A percentile compares a stretch with the other conserved stretches of the same genome.
phyloP scores from a whole-genome alignment of 2,888 invertebrate species.

The Orthosia gracilis region DNA sequence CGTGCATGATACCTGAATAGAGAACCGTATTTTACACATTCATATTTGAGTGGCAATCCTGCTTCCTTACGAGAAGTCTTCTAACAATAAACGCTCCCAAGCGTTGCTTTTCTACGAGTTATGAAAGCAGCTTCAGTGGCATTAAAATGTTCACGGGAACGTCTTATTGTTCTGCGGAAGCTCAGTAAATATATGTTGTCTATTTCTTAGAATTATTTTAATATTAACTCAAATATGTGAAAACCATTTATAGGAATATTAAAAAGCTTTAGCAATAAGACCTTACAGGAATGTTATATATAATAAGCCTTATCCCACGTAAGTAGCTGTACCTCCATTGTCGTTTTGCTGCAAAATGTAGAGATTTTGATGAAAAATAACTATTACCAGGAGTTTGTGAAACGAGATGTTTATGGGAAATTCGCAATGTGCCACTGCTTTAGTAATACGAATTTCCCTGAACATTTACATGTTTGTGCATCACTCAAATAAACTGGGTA shows the following conservation, averaged over 20 bases:
- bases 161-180: too few relatives aligned
- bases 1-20: background rate
- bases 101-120: background rate
- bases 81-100: background rate
- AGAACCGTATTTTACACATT: background rate
- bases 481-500: background rate
- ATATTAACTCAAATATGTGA: background rate
- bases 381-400: background rate
- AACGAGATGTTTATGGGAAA: background rate
- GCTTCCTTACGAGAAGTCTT: background rate
- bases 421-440: background rate
- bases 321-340: background rate
- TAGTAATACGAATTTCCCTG: too few relatives aligned
- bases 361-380: background rate
- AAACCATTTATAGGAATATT: background rate
- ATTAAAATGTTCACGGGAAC: background rate
- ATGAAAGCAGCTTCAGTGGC: background rate
- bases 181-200: too few relatives aligned
- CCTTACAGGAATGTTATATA: background rate
- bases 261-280: background rate
- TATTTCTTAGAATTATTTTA: background rate
- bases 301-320: background rate
- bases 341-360: background rate
- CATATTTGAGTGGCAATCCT: background rate
- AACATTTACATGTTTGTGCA: background rate